Evolutionary conservation across 1,140 invertebrate species (phyloP).

Genomic region (Cheumatopsyche charites): DNA sequence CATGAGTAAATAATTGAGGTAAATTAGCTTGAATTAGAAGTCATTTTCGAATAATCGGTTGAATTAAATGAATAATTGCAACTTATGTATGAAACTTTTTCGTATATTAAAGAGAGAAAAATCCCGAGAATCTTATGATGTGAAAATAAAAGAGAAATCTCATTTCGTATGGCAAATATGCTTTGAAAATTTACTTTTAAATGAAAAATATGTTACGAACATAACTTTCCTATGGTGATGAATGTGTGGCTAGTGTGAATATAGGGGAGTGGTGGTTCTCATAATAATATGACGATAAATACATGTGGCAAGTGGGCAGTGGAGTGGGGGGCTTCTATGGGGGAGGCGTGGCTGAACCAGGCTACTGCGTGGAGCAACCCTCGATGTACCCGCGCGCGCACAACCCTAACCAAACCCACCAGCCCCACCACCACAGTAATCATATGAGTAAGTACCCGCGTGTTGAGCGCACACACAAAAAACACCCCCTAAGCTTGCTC

Average conservation of each 20-base stretch:
- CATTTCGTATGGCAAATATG: neutral
- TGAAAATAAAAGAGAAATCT: too few relatives aligned
- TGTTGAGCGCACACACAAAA: neutral
- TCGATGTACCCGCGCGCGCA: constrained; percentile 65
- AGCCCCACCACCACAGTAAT: constrained; percentile 52
- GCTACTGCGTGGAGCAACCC: constrained; percentile 58
- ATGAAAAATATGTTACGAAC: constrained; percentile 1
- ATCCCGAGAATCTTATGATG: too few relatives aligned
- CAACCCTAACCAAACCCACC: constrained; percentile 60
- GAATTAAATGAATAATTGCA: too few relatives aligned
- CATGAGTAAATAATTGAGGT: constrained; percentile 29
- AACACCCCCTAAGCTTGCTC: constrained; percentile 29
- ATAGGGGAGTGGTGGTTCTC: constrained; percentile 38
- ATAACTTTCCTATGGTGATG: constrained; percentile 9
- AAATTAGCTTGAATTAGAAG: neutral
- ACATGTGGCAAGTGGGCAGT: constrained; percentile 48
- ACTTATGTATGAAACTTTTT: too few relatives aligned
- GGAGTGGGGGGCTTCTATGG: constrained; percentile 63
- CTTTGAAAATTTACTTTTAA: neutral
- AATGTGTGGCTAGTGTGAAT: constrained; percentile 23
- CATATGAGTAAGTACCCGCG: constrained; percentile 50
- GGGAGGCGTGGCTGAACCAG: constrained; percentile 55
- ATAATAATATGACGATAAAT: constrained; percentile 48
- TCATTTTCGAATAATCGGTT: neutral
- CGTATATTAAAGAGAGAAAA: too few relatives aligned